These are phyloP conservation scores for Sipha flava DNA, from an alignment of 1,140 invertebrate species.

Conservation along the genomic window DNA sequence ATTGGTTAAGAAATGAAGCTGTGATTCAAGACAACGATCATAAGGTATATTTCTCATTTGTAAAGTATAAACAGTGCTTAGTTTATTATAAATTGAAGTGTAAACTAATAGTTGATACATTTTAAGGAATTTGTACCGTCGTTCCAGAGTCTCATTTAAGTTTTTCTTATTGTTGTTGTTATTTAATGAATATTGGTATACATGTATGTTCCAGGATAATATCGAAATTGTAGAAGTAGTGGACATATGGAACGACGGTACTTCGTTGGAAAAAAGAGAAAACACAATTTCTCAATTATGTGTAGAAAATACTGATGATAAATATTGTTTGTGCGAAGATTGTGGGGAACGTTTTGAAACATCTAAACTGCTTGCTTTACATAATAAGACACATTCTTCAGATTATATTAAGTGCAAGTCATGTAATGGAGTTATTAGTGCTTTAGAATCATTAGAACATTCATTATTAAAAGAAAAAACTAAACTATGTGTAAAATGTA, in stretches of 20 bases:
- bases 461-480: not conserved
- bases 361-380: not conserved
- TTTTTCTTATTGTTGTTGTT: not conserved
- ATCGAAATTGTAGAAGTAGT: conserved; percentile 28
- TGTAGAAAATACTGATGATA: conserved; percentile 19
- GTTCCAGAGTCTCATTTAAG: not conserved
- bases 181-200: conserved; percentile 19
- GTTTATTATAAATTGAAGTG: not conserved
- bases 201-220: conserved; percentile 28
- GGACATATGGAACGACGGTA: conserved; percentile 25
- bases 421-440: not conserved
- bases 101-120: not conserved
- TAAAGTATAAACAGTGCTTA: too few relatives aligned
- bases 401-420: not conserved
- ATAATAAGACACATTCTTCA: conserved; percentile 4
- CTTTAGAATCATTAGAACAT: not conserved
- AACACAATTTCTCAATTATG: not conserved
- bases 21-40: not conserved
- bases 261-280: not conserved
- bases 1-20: conserved; percentile 18
- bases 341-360: conserved; percentile 16
- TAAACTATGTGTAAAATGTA: not conserved
- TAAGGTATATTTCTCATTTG: not conserved
- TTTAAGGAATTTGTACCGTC: not conserved
- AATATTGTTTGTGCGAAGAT: conserved; percentile 9